A percentile compares a stretch with the other conserved stretches of the same genome.
Evolutionary conservation across 1,140 invertebrate species (phyloP).

Genomic region (Monomorium pharaonis): DNA sequence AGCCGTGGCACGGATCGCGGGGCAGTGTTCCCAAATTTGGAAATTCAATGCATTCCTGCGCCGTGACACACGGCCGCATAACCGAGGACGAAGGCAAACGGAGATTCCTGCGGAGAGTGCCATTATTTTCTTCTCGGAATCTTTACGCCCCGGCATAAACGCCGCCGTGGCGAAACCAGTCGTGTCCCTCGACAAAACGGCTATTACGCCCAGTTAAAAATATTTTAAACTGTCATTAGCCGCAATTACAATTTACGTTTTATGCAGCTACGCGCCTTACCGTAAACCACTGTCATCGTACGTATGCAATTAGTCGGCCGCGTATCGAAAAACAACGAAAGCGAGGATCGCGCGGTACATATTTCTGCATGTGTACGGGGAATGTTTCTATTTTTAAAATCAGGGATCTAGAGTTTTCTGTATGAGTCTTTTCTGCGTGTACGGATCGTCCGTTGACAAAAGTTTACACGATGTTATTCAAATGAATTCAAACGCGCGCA

Average conservation of each 20-base stretch:
- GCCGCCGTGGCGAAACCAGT: constrained; percentile 25
- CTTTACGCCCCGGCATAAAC: constrained; percentile 59
- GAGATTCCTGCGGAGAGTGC: constrained; percentile 61
- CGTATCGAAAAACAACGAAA: constrained; percentile 17
- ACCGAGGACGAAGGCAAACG: constrained; percentile 63
- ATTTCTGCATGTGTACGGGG: background rate
- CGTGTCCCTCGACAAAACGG: constrained; percentile 43
- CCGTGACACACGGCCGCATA: constrained; percentile 56
- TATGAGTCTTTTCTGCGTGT: background rate
- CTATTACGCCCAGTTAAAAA: constrained; percentile 60
- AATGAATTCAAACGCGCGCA: background rate
- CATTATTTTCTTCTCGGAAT: constrained; percentile 65
- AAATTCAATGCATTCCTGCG: constrained; percentile 73
- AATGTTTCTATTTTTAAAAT: background rate
- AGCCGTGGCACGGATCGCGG: constrained; percentile 70
- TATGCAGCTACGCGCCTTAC: constrained; percentile 54
- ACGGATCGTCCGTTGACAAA: background rate
- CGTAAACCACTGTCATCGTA: constrained; percentile 23
- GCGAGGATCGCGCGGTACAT: background rate
- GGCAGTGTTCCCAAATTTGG: constrained; percentile 72
- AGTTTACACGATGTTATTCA: background rate
- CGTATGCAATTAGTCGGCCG: constrained; percentile 27
- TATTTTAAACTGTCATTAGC: constrained; percentile 65
- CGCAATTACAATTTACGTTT: constrained; percentile 63
- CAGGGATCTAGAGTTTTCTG: background rate